Evolutionary conservation across 2,797 vertebrate species (phyloP), one percentile per base, ranked within the genome.

Genomic region (Microctenopoma lineatum): DNA sequence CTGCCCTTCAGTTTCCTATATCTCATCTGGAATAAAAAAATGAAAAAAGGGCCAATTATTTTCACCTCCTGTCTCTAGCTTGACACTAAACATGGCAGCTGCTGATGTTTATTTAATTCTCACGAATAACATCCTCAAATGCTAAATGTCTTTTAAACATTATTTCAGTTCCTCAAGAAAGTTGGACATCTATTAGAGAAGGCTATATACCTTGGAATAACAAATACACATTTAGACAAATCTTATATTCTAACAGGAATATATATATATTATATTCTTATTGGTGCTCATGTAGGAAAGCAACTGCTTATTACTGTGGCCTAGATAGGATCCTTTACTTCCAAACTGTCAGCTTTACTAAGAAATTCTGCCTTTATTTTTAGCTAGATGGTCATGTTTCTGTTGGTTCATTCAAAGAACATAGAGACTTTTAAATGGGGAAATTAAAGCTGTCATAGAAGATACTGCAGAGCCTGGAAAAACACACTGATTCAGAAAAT

Each of bases 171-270:
- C 13, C n/a, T 36, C 5, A 3, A 47, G n/a, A 32, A 52, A 7
- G 4, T 46, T 52, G 41, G 26, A 9, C 26, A 29, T 29, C 26
- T 26, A 8, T 27, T 13, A 46, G 39, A 15, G 38, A 21, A 45
- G 3, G 27, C 15, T 55, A 34, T 27, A 51, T 13, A 66, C 47
- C 8, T 39, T 27, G 48, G 12, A 51, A 16, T 32, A 39, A 14
- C 51, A 53, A 66, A 54, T 57, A 47, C 16, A 56, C 46, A 66
- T 41, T 45, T 26, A 50, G 27, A 44, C 50, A 16, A 48, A 52
- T 42, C 16, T 8, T 34, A 32, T 32, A 32, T 32, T 32, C 29
- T 32, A 6, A 32, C 29, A 32, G 29, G 29, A 32, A 7, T 45
- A 50, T 34, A 21, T 34, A 21, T 21, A 7, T 32, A 32, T 32